Percentiles rank a stretch among this genome's conserved stretches.
Evolutionary conservation across 1,140 invertebrate species (phyloP).

Genomic region (Panagrolaimus sp.): DNA sequence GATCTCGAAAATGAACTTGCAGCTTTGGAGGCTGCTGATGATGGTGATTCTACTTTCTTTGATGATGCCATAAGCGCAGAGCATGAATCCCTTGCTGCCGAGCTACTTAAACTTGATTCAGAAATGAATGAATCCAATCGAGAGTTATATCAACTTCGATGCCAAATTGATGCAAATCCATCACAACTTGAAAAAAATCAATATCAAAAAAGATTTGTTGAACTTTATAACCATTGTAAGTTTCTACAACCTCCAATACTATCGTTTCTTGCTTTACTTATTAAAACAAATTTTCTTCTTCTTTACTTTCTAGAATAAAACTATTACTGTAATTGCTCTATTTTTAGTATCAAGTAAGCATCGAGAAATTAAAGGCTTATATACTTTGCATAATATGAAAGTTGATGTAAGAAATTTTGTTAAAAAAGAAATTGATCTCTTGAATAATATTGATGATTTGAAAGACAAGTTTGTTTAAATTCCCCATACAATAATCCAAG

Average conservation of each 20-base stretch:
- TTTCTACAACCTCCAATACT: too few relatives aligned
- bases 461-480: slow-evolving; percentile 65
- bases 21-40: slow-evolving; percentile 48
- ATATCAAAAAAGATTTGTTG: slow-evolving; percentile 87
- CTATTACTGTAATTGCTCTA: not conserved
- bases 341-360: slow-evolving; percentile 80
- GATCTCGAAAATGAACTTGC: slow-evolving; percentile 6
- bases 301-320: too few relatives aligned
- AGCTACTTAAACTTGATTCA: not conserved
- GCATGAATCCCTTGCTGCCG: not conserved
- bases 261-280: too few relatives aligned
- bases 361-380: slow-evolving; percentile 93
- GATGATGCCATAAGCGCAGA: not conserved
- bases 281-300: too few relatives aligned
- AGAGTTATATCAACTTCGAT: slow-evolving; percentile 70
- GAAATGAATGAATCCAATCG: slow-evolving; percentile 63
- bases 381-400: slow-evolving; percentile 88
- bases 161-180: slow-evolving; percentile 81
- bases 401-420: slow-evolving; percentile 85
- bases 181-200: slow-evolving; percentile 83
- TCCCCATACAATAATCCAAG: slow-evolving; percentile 4
- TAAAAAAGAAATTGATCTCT: slow-evolving; percentile 77
- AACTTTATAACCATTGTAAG: slow-evolving; percentile 87
- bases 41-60: slow-evolving; percentile 28
- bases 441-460: slow-evolving; percentile 89